Evolutionary conservation across 2,888 invertebrate species (phyloP).

Genomic region (Pammene fasciana): DNA sequence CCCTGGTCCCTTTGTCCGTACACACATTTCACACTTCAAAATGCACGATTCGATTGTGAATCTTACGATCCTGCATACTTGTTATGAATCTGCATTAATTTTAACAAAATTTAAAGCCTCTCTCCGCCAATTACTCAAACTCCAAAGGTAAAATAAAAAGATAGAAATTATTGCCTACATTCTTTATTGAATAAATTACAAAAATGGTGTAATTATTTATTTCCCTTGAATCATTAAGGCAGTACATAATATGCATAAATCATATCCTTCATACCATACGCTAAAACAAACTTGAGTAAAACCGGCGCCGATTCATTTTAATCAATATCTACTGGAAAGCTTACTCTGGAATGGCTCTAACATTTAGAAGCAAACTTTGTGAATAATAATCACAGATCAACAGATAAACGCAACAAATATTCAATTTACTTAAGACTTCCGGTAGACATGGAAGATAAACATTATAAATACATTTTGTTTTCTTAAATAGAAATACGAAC

Average conservation of each 20-base stretch:
- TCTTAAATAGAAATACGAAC: slow-evolving; percentile 36
- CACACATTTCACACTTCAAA: no score
- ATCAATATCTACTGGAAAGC: slow-evolving; percentile 43
- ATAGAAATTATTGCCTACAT: slow-evolving; percentile 63
- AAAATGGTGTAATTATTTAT: slow-evolving; percentile 65
- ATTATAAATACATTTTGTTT: slow-evolving; percentile 35
- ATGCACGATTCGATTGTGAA: no score
- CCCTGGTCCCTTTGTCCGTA: no score
- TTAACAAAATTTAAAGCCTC: no score
- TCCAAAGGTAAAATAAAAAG: slow-evolving; percentile 48
- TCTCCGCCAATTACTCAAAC: no score
- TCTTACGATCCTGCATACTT: no score
- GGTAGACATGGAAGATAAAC: slow-evolving; percentile 34
- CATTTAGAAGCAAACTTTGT: slow-evolving; percentile 46
- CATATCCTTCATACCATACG: slow-evolving; percentile 57
- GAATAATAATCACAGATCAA: slow-evolving; percentile 41
- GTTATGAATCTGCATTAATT: no score
- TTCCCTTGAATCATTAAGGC: slow-evolving; percentile 58
- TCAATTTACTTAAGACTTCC: slow-evolving; percentile 15
- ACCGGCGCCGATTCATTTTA: slow-evolving; percentile 43
- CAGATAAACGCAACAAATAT: slow-evolving; percentile 32
- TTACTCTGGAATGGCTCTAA: slow-evolving; percentile 67
- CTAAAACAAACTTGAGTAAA: slow-evolving; percentile 60
- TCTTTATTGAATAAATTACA: slow-evolving; percentile 80
- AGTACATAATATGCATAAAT: slow-evolving; percentile 61